A percentile compares a stretch with the other conserved stretches of the same genome.
phyloP scores from a whole-genome alignment of 2,888 invertebrate genomes.

The Eristalinus aeneus region DNA sequence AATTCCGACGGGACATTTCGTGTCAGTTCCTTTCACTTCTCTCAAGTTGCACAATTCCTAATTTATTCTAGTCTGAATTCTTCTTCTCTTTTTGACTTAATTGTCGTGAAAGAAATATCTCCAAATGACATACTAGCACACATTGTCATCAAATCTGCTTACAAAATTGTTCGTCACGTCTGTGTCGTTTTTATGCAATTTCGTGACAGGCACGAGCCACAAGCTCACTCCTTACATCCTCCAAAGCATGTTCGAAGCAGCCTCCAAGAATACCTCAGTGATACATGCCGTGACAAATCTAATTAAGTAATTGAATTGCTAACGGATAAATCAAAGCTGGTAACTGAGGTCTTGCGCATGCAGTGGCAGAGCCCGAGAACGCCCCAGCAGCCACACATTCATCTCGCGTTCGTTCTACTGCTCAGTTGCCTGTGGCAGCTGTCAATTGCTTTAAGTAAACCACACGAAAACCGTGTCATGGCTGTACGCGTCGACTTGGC shows the following conservation, averaged over 20 bases:
- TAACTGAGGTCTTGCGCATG: constrained; percentile 26
- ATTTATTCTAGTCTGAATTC: too few relatives aligned
- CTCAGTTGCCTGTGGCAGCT: constrained; percentile 14
- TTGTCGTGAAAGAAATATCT: too few relatives aligned
- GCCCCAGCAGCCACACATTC: constrained; percentile 10
- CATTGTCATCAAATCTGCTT: too few relatives aligned
- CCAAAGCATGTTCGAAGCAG: background rate
- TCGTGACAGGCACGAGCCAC: background rate
- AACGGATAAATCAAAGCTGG: constrained; percentile 50
- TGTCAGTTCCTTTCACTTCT: too few relatives aligned
- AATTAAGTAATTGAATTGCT: constrained; percentile 49
- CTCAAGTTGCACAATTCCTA: too few relatives aligned
- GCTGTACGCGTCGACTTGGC: background rate
- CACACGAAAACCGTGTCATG: constrained; percentile 41
- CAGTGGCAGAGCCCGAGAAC: constrained; percentile 11
- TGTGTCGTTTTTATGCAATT: background rate
- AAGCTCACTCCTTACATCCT: background rate
- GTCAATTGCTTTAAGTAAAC: constrained; percentile 25
- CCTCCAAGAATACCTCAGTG: background rate
- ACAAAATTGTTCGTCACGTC: too few relatives aligned
- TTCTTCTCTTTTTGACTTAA: too few relatives aligned
- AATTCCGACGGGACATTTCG: too few relatives aligned
- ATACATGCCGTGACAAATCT: constrained; percentile 40
- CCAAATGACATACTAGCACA: too few relatives aligned
- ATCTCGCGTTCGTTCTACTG: constrained; percentile 5